Evolutionary conservation across 2,888 invertebrate genomes (phyloP).

Genomic region (Heliconius sara): DNA sequence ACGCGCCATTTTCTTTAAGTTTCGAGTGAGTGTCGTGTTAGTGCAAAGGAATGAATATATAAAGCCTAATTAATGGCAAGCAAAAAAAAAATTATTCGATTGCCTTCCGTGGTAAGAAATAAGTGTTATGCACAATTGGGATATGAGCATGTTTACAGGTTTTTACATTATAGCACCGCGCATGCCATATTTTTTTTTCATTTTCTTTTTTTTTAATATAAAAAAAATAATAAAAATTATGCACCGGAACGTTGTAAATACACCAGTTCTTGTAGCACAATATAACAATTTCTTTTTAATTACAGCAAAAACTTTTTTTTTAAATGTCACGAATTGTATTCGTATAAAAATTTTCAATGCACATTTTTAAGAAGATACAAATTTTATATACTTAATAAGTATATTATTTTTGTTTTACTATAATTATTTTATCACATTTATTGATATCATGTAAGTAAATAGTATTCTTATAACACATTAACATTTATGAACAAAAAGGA

Average conservation of each 20-base stretch:
- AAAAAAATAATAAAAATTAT: background rate
- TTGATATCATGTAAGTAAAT: background rate
- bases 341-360: background rate
- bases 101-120: conserved; percentile 80
- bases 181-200: conserved; percentile 33
- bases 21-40: conserved; percentile 36
- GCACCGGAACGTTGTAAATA: background rate
- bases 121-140: conserved; percentile 46
- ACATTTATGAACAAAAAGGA: background rate
- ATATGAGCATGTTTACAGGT: conserved; percentile 77
- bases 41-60: conserved; percentile 35
- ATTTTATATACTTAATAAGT: background rate
- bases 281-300: background rate
- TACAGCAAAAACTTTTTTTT: background rate
- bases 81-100: conserved; percentile 79
- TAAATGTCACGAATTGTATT: background rate
- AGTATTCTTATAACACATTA: background rate
- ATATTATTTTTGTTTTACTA: background rate
- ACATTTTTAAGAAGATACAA: background rate
- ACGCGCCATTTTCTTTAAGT: conserved; percentile 29
- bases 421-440: background rate
- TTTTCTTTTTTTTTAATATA: background rate
- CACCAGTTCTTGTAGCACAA: background rate
- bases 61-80: conserved; percentile 57
- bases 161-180: conserved; percentile 64